Base-by-base conservation (phyloP, 2,888 invertebrate species). In the Coecobrya sp. region DNA sequence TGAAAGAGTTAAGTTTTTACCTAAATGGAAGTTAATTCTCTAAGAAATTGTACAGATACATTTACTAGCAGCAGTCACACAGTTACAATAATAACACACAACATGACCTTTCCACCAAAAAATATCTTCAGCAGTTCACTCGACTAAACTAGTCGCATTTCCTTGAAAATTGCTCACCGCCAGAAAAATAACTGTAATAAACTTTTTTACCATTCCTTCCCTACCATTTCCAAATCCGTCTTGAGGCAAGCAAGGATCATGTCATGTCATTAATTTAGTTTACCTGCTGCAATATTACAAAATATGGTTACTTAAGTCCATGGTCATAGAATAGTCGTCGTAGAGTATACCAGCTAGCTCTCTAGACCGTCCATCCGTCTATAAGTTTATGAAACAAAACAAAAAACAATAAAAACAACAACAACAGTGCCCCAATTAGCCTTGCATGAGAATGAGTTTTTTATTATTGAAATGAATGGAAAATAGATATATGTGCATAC, bases 371-470 rank as follows among this genome's bases (percentile, higher is more conserved):
- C 85, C 36, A 62, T 85, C 42, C 27, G 3, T 19, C 2, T n/a
- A 65, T 7, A 36, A 36, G 65, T 27, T 25, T n/a, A 42, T 22
- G 45, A 45, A 68, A 59, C 16, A 49, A 1, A 65, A 0, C 45
- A 36, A 22, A 62, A 59, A n/a, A 59, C 52, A n/a, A n/a, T n/a
- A n/a, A n/a, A 79, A 79, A n/a, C 22, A 42, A 81, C n/a, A 27
- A 36, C 27, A 45, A 55, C 27, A 55, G 73, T 86, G 73, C 86
- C 70, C 86, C 86, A 86, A 70, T 70, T 73, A 86, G 86, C 86
- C 86, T 86, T 86, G 86, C 70, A 27, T 73, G 27, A 70, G 59
- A 52, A 76, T 79, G 79, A 73, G 30, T 49, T 70, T 73, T 73
- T n/a, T n/a, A n/a, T n/a, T 82, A 49, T 55, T 70, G 19, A 55